Conservation (phyloP, 2,797 vertebrate genomes). For the Thalassophryne amazonica region DNA sequence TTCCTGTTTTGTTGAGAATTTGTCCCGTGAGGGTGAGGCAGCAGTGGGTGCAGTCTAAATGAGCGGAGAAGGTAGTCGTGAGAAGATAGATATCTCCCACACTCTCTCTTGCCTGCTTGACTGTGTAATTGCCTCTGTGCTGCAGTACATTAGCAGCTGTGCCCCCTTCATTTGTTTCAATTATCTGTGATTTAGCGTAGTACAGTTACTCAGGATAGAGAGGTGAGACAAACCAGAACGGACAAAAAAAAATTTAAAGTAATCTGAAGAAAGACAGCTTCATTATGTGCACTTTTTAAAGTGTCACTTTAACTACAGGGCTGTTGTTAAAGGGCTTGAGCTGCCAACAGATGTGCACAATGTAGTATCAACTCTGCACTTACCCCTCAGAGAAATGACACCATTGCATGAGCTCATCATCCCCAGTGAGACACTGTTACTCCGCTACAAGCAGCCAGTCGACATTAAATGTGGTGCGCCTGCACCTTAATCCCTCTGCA, state of each 20-base stretch:
- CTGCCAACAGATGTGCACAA: constrained; percentile 27
- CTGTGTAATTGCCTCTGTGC: constrained; percentile 43
- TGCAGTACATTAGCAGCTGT: constrained; percentile 44
- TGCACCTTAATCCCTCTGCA: constrained; percentile 11
- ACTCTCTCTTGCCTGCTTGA: constrained; percentile 20
- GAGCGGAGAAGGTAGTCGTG: constrained; percentile 24
- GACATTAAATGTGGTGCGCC: constrained; percentile 29
- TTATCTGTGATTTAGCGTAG: constrained; percentile 40
- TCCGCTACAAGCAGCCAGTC: constrained; percentile 34
- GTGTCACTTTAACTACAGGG: background rate
- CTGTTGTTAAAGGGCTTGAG: constrained; percentile 1
- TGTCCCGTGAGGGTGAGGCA: constrained; percentile 36
- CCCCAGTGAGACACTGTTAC: constrained; percentile 30
- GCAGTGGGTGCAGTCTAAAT: constrained; percentile 32
- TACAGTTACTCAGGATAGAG: constrained; percentile 17
- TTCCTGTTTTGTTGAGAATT: constrained; percentile 70
- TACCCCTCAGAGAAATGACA: constrained; percentile 22
- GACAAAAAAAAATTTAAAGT: background rate
- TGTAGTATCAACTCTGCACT: background rate
- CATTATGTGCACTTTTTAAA: background rate
- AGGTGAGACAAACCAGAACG: background rate
- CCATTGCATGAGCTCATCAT: constrained; percentile 31
- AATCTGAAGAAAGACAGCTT: background rate
- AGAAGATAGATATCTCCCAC: constrained; percentile 16
- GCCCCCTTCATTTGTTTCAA: constrained; percentile 51